Evolutionary conservation across 1,140 invertebrate genomes (phyloP).

Genomic region (Drosophila sucinea): DNA sequence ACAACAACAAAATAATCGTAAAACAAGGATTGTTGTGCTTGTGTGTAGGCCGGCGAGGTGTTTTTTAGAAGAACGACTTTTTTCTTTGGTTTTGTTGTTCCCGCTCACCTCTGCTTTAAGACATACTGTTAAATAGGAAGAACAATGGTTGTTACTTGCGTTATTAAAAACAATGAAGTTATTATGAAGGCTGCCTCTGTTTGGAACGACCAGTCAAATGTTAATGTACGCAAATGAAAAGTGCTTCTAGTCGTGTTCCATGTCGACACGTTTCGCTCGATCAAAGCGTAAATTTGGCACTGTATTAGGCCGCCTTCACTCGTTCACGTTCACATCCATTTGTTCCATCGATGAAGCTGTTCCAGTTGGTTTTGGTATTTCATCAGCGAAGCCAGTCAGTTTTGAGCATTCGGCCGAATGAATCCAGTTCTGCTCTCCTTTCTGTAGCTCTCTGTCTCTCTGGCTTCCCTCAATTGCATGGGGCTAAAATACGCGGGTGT

Average conservation of each 20-base stretch:
- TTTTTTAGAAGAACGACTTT: too few relatives aligned
- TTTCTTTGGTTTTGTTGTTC: too few relatives aligned
- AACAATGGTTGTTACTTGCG: too few relatives aligned
- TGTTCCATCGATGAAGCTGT: slow-evolving; percentile 15
- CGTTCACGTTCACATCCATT: neutral
- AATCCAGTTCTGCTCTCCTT: slow-evolving; percentile 42
- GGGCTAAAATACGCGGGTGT: neutral
- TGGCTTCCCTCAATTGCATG: slow-evolving; percentile 16
- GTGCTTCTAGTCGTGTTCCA: slow-evolving; percentile 5
- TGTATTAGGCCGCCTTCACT: neutral
- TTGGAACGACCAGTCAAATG: too few relatives aligned
- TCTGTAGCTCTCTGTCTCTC: slow-evolving; percentile 7
- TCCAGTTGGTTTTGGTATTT: slow-evolving; percentile 28
- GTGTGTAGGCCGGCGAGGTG: too few relatives aligned
- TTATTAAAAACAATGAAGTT: too few relatives aligned
- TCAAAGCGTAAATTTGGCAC: neutral
- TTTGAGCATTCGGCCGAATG: slow-evolving; percentile 70
- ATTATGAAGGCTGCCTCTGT: too few relatives aligned
- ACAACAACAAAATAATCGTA: too few relatives aligned
- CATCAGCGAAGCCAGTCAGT: slow-evolving; percentile 63
- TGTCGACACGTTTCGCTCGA: slow-evolving; percentile 7
- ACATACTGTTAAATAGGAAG: too few relatives aligned
- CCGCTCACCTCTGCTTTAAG: too few relatives aligned
- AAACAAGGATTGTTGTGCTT: too few relatives aligned
- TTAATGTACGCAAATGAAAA: too few relatives aligned